Evolutionary conservation across 2,113 vertebrate genomes (phyloP).

Genomic region (Anguilla rostrata): DNA sequence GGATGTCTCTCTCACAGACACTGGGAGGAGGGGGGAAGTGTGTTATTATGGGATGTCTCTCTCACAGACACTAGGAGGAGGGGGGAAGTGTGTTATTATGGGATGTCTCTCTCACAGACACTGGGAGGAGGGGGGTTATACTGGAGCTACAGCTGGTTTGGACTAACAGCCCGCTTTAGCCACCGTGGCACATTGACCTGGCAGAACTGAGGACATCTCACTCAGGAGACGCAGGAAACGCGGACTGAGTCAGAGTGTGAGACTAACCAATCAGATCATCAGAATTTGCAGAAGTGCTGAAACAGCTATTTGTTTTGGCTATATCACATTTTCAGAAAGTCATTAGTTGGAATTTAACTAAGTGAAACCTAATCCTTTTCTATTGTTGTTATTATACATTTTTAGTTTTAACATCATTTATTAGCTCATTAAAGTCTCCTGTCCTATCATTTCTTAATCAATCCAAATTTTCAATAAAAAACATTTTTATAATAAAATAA

Average conservation of each 20-base stretch:
- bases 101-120: slow-evolving; percentile 18
- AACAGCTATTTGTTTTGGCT: too few species aligned
- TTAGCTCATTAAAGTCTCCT: too few species aligned
- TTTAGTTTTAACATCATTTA: too few species aligned
- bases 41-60: too few species aligned
- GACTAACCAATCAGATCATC: slow-evolving; percentile 4
- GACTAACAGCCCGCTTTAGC: slow-evolving; percentile 38
- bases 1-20: too few species aligned
- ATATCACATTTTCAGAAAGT: too few species aligned
- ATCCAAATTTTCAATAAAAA: too few species aligned
- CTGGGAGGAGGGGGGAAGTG: too few species aligned
- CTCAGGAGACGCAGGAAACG: slow-evolving; percentile 62
- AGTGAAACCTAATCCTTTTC: too few species aligned
- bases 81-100: slow-evolving; percentile 23
- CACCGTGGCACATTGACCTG: slow-evolving; percentile 57
- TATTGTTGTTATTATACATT: too few species aligned
- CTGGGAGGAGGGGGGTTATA: background rate
- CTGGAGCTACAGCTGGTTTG: background rate
- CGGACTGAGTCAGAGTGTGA: slow-evolving; percentile 43
- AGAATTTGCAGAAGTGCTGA: background rate
- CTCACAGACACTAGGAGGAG: background rate
- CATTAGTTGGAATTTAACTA: too few species aligned
- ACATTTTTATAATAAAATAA: too few species aligned
- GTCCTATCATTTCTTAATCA: background rate
- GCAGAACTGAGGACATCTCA: slow-evolving; percentile 45